A percentile compares a stretch with the other conserved stretches of the same genome.
Conservation (phyloP, 1,140 invertebrate genomes). For the Magallana ariakensis region DNA sequence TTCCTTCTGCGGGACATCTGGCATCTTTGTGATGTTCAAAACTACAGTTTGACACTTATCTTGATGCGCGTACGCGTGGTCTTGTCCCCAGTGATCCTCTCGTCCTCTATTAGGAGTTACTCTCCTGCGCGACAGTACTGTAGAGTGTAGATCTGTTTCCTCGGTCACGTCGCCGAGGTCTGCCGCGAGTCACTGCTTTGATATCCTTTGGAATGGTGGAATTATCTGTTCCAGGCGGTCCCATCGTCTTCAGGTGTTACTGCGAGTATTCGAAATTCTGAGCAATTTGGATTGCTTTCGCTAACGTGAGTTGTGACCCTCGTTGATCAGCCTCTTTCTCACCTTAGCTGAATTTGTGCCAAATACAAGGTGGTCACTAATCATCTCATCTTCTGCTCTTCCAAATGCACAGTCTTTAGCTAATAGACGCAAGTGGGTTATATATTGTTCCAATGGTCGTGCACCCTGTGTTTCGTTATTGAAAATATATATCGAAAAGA, state of each 20-base stretch:
- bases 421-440: conserved; percentile 42
- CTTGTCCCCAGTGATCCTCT: neutral
- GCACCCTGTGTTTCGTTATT: conserved; percentile 43
- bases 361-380: no score
- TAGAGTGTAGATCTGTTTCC: no score
- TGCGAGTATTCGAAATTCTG: conserved; percentile 52
- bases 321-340: conserved; percentile 59
- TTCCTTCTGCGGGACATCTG: conserved; percentile 40
- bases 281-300: conserved; percentile 54
- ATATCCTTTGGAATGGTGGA: neutral
- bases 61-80: neutral
- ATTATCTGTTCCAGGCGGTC: conserved; percentile 24
- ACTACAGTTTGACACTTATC: conserved; percentile 19
- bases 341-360: conserved; percentile 51
- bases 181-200: no score
- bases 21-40: neutral
- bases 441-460: conserved; percentile 49
- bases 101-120: neutral
- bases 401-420: conserved; percentile 54
- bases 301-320: no score
- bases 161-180: no score
- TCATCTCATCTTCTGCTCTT: conserved; percentile 47
- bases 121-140: neutral
- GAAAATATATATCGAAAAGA: conserved; percentile 54
- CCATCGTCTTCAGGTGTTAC: conserved; percentile 55